phyloP scores from a whole-genome alignment of 2,888 invertebrate species.

The Eupithecia insigniata region DNA sequence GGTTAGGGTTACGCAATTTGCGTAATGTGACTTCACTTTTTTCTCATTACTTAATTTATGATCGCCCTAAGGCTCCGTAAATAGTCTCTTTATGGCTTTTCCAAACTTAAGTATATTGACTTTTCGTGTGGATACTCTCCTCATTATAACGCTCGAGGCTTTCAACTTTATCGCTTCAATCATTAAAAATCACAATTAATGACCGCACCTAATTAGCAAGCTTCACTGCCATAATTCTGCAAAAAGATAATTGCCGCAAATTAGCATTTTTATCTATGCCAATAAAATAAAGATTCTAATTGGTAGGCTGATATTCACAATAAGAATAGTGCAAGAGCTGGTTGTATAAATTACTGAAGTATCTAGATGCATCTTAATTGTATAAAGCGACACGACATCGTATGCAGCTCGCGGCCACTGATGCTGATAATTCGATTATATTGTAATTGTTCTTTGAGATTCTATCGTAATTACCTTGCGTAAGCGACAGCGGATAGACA shows the following conservation, averaged over 20 bases:
- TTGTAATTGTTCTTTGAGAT: slow-evolving; percentile 47
- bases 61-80: slow-evolving; percentile 37
- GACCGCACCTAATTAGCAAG: slow-evolving; percentile 9
- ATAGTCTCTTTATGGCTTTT: slow-evolving; percentile 38
- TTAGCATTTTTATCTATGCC: slow-evolving; percentile 12
- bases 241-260: not conserved
- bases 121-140: slow-evolving; percentile 30
- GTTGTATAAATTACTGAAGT: slow-evolving; percentile 46
- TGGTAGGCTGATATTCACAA: slow-evolving; percentile 16
- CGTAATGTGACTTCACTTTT: slow-evolving; percentile 61
- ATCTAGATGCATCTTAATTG: slow-evolving; percentile 68
- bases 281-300: slow-evolving; percentile 28
- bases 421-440: slow-evolving; percentile 50
- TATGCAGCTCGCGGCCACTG: slow-evolving; percentile 52
- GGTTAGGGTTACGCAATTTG: slow-evolving; percentile 68
- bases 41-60: slow-evolving; percentile 47
- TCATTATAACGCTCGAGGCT: slow-evolving; percentile 25
- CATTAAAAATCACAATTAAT: slow-evolving; percentile 2
- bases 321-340: slow-evolving; percentile 27
- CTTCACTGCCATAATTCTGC: not conserved
- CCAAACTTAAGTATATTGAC: slow-evolving; percentile 33
- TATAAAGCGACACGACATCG: slow-evolving; percentile 63
- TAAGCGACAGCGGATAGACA: slow-evolving; percentile 35
- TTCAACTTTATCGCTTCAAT: slow-evolving; percentile 13
- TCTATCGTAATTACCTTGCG: slow-evolving; percentile 47